Evolutionary conservation across 2,888 invertebrate genomes (phyloP).

Genomic region (Cremastobaeus sp.): DNA sequence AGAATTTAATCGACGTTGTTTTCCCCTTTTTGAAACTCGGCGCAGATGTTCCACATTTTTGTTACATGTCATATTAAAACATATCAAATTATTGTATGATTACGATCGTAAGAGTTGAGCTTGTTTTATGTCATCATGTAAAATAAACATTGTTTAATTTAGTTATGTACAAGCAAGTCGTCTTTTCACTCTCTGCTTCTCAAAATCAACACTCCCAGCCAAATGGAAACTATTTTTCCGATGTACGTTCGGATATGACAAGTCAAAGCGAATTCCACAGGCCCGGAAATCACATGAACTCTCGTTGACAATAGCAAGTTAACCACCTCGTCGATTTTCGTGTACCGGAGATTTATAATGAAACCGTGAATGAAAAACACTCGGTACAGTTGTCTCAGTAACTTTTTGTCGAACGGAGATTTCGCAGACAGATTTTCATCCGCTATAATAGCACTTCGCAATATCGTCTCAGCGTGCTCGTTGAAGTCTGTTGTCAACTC

Average conservation of each 20-base stretch:
- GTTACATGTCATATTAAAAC: slow-evolving; percentile 21
- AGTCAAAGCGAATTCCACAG: slow-evolving; percentile 74
- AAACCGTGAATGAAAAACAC: slow-evolving; percentile 75
- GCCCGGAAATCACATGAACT: slow-evolving; percentile 71
- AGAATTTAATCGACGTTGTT: too few relatives aligned
- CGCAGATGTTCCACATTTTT: too few relatives aligned
- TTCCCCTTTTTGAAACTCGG: too few relatives aligned
- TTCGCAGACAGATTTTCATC: slow-evolving; percentile 62
- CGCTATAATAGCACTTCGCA: slow-evolving; percentile 68
- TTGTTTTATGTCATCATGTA: too few relatives aligned
- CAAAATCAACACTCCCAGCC: slow-evolving; percentile 72
- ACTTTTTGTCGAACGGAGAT: slow-evolving; percentile 69
- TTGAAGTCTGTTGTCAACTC: slow-evolving; percentile 73
- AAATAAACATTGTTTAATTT: too few relatives aligned
- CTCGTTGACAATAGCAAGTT: slow-evolving; percentile 72
- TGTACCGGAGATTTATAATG: slow-evolving; percentile 70
- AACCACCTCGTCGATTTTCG: slow-evolving; percentile 66
- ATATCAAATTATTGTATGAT: slow-evolving; percentile 19
- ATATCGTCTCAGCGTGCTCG: slow-evolving; percentile 71
- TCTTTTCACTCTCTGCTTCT: slow-evolving; percentile 67
- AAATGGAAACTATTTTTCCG: slow-evolving; percentile 73
- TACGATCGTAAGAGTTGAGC: too few relatives aligned
- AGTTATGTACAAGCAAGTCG: neutral
- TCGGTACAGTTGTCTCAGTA: slow-evolving; percentile 72
- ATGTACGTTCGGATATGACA: slow-evolving; percentile 71